Evolutionary conservation across 1,140 invertebrate genomes (phyloP).

Genomic region (Hirudo medicinalis): DNA sequence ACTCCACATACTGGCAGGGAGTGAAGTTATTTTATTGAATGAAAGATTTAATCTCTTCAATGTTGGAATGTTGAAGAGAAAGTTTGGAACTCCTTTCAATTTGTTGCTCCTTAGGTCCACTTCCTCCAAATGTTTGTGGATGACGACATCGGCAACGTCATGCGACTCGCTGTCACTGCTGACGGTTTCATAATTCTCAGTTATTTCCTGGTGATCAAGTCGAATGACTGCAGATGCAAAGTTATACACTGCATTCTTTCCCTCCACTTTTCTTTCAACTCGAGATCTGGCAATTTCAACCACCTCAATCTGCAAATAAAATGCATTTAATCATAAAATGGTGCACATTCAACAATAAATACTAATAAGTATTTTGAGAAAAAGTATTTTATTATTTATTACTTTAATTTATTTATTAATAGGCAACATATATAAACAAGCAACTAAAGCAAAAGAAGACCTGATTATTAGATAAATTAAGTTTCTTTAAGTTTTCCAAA

Average conservation of each 20-base stretch:
- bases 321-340: no score
- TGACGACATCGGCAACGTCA: neutral
- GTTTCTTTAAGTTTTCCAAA: conserved; percentile 58
- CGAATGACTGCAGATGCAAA: neutral
- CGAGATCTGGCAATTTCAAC: neutral
- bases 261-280: neutral
- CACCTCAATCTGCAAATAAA: neutral
- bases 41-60: conserved; percentile 74
- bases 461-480: conserved; percentile 70
- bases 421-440: neutral
- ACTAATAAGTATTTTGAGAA: neutral
- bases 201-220: neutral
- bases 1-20: conserved; percentile 79
- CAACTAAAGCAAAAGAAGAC: neutral
- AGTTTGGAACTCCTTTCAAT: conserved; percentile 61
- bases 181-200: neutral
- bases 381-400: no score
- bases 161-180: neutral
- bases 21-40: conserved; percentile 74
- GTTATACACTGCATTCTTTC: neutral
- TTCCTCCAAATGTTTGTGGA: conserved; percentile 57
- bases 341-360: neutral
- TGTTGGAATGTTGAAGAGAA: conserved; percentile 64
- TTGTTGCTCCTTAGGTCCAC: conserved; percentile 76
- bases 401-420: neutral